Evolutionary conservation across 2,888 invertebrate species (phyloP).

Genomic region (Chalcosyrphus nemorum): DNA sequence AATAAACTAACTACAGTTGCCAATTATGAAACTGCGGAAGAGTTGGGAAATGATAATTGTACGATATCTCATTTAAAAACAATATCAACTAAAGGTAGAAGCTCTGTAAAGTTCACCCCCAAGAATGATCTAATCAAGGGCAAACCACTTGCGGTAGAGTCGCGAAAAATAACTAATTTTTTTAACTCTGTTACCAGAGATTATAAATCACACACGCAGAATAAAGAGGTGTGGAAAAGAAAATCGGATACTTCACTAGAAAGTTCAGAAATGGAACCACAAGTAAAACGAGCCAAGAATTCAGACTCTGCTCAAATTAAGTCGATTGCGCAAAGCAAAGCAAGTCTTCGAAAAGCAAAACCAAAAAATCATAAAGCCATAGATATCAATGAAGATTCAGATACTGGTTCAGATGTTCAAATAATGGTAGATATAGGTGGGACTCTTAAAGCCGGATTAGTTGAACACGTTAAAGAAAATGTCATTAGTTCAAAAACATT

Average conservation of each 20-base stretch:
- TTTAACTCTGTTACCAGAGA: conserved; percentile 6
- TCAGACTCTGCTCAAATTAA: neutral
- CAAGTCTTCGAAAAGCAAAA: too few relatives aligned
- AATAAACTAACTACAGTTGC: too few relatives aligned
- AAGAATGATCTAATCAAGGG: neutral
- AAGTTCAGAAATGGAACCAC: neutral
- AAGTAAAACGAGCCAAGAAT: conserved; percentile 1
- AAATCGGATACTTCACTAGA: neutral
- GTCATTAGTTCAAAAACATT: neutral
- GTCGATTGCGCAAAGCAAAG: too few relatives aligned
- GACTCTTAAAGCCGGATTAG: neutral
- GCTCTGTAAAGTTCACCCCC: neutral
- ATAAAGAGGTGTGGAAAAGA: conserved; percentile 1
- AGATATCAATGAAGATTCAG: neutral
- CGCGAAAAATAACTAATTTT: conserved; percentile 37
- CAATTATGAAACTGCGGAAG: too few relatives aligned
- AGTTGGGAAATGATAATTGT: neutral
- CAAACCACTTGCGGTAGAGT: neutral
- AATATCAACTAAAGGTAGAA: neutral
- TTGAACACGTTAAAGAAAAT: neutral
- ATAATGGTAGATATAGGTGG: neutral
- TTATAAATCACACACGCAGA: neutral
- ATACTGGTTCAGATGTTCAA: neutral
- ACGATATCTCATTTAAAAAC: neutral
- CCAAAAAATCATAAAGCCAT: neutral